Base-by-base conservation (phyloP, 2,113 vertebrate genomes). In the Psophia crepitans region DNA sequence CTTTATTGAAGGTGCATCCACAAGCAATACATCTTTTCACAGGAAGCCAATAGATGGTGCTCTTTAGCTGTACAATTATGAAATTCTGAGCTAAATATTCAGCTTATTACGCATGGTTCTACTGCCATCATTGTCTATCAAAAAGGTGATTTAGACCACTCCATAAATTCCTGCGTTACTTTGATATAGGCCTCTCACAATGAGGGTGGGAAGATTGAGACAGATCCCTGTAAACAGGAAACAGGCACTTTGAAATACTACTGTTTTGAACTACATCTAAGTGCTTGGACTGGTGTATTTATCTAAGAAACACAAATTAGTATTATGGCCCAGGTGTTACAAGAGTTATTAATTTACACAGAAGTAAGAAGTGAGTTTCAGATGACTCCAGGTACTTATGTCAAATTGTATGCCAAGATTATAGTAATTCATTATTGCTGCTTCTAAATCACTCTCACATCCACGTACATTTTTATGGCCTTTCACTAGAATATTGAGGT, bases 31-130 rank as follows among this genome's bases (percentile, higher is more conserved):
- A n/a, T 61, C 32, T 88, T 90, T 89, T 66, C 78, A 61, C 17
- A 81, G 18, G 19, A 81, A 56, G 43, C 90, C 95, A 82, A 96
- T 46, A 97, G 95, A 97, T 96, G 96, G 95, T 92, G 96, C 91
- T 94, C 73, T 97, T 97, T 93, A 91, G 74, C 94, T 95, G 77
- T 60, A 35, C 82, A 89, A 90, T 95, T 92, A 92, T 44, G 46
- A 33, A 68, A 82, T 57, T 87, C 39, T 57, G 35, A 60, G 26
- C 9, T 65, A 94, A 84, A 80, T 61, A 48, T 44, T 90, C 43
- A 78, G 35, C 33, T 84, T 27, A 2, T n/a, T n/a, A 6, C 23
- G 15, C 23, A 60, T 37, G 57, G 27, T 37, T 35, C n/a, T 70
- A 30, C 32, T 58, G 51, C 44, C 30, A 46, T 14, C 27, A 0